Percentiles rank a stretch among this genome's conserved stretches.
These are phyloP conservation scores for Aphaenogaster floridana DNA, from an alignment of 1,140 invertebrate genomes.

Conservation along the genomic window DNA sequence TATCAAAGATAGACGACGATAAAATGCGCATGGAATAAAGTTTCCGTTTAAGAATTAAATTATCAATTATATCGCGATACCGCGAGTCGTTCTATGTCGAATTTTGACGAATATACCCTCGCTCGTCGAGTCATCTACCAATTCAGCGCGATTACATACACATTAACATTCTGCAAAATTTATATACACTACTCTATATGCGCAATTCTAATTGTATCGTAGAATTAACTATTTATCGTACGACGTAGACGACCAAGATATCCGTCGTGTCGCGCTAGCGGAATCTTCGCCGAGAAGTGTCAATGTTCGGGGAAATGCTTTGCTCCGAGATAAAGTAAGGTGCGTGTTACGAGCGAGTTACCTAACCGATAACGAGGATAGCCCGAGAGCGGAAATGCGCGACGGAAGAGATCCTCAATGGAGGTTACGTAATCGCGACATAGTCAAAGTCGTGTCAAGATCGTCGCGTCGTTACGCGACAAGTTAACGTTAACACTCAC, in stretches of 20 bases:
- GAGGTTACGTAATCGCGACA: background rate
- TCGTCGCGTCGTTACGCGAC: background rate
- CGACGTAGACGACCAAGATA: background rate
- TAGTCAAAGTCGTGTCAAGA: background rate
- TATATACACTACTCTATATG: background rate
- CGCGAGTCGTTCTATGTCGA: background rate
- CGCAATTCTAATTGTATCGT: background rate
- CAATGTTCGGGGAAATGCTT: background rate
- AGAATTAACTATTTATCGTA: constrained; percentile 8
- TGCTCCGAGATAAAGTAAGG: background rate
- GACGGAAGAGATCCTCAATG: background rate
- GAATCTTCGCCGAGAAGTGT: constrained; percentile 1
- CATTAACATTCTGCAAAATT: background rate
- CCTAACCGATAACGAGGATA: constrained; percentile 48
- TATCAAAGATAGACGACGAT: background rate
- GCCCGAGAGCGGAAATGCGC: background rate
- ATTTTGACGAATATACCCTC: background rate
- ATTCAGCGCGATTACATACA: background rate
- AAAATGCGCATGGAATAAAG: background rate
- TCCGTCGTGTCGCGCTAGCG: background rate
- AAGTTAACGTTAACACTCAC: background rate
- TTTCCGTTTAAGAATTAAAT: too few relatives aligned
- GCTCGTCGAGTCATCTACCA: background rate
- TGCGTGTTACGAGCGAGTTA: constrained; percentile 19
- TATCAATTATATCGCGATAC: background rate